Conservation (phyloP, 2,797 vertebrate genomes). For the Xenops minutus region DNA sequence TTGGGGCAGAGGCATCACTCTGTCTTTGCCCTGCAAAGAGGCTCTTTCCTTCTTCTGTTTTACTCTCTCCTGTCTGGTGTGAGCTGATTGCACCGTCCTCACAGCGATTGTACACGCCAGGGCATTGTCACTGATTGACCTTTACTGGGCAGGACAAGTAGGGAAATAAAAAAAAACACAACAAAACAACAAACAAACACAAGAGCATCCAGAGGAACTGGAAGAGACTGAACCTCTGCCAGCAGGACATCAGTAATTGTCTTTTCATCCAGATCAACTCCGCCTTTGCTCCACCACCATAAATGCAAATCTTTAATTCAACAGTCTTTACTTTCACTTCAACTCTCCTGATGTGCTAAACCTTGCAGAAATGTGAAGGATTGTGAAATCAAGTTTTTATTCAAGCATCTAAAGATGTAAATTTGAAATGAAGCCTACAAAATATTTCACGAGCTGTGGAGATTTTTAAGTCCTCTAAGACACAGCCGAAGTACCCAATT, state of each 20-base stretch:
- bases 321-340: background rate
- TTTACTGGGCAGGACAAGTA: background rate
- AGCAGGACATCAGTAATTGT: background rate
- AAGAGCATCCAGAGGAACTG: background rate
- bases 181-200: background rate
- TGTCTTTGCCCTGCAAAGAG: background rate
- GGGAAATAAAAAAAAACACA: background rate
- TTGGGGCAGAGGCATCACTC: background rate
- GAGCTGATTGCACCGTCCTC: background rate
- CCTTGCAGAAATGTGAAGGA: slow-evolving; percentile 41
- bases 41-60: background rate
- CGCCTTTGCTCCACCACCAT: background rate
- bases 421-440: slow-evolving; percentile 23
- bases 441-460: slow-evolving; percentile 3
- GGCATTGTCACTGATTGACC: background rate
- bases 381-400: background rate
- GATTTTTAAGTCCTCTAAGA: slow-evolving; percentile 22
- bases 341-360: background rate
- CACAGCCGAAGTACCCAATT: slow-evolving; percentile 32
- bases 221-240: background rate
- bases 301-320: background rate
- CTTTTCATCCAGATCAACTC: background rate
- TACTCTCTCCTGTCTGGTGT: background rate
- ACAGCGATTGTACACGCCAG: background rate
- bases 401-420: slow-evolving; percentile 1